phyloP scores from a whole-genome alignment of 1,140 invertebrate genomes.

The Sycophila sp. region DNA sequence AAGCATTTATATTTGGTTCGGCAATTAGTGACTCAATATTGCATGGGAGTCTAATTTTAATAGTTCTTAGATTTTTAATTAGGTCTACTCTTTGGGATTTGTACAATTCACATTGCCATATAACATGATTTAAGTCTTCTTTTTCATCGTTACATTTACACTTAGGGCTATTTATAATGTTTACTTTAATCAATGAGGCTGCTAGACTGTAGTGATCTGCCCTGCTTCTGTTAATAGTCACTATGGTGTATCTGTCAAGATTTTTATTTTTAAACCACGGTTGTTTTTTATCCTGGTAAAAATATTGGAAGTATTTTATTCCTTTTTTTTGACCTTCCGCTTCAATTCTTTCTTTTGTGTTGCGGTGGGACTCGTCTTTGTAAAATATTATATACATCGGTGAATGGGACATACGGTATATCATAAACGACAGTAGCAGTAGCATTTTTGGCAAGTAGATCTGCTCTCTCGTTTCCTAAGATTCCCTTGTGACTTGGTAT shows the following conservation, averaged over 20 bases:
- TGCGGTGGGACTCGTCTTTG: background rate
- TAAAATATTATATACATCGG: background rate
- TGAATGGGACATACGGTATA: background rate
- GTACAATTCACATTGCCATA: background rate
- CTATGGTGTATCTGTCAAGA: background rate
- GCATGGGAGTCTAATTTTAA: background rate
- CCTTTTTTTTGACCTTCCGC: background rate
- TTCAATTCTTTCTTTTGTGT: background rate
- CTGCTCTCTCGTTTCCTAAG: background rate
- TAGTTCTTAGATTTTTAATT: background rate
- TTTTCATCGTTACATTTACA: background rate
- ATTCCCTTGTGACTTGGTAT: background rate
- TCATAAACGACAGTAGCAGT: background rate
- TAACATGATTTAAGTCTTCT: background rate
- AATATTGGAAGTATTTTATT: background rate
- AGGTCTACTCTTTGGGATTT: background rate
- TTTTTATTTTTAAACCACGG: background rate
- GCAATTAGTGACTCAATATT: background rate
- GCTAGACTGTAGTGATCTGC: background rate
- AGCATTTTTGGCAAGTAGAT: background rate
- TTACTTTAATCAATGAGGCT: background rate
- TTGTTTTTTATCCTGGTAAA: background rate
- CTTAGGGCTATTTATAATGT: background rate
- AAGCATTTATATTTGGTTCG: background rate
- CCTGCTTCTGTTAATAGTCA: background rate